Conservation (phyloP, 1,140 invertebrate genomes). For the Anoplolepis gracilipes region DNA sequence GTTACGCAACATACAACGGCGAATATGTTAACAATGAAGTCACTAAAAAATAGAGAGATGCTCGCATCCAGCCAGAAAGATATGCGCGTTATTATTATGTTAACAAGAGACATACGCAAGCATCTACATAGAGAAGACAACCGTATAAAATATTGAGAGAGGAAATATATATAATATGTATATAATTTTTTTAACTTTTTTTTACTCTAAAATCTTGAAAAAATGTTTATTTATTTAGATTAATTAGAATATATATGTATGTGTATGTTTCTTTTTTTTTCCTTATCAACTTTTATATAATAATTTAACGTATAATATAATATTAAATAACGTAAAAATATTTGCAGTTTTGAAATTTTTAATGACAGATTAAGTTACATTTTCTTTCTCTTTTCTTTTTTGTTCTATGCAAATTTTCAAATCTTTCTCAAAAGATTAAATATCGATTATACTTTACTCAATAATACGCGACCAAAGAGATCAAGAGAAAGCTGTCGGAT, state of each 20-base stretch:
- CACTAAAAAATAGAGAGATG: conserved; percentile 36
- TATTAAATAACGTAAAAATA: neutral
- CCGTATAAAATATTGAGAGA: neutral
- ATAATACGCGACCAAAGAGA: neutral
- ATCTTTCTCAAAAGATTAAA: neutral
- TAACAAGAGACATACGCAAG: neutral
- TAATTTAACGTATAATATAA: no score
- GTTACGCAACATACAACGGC: conserved; percentile 27
- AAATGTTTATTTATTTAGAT: neutral
- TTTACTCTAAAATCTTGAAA: neutral
- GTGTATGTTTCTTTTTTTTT: no score
- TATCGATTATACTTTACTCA: neutral
- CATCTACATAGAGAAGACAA: neutral
- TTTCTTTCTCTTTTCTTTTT: neutral
- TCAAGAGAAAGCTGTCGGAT: neutral
- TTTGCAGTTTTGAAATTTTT: neutral
- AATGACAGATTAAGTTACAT: neutral
- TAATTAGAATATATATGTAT: no score
- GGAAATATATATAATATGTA: no score
- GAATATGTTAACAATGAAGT: conserved; percentile 54
- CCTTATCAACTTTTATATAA: no score
- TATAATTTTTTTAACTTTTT: neutral
- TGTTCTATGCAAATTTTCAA: neutral
- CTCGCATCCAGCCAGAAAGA: conserved; percentile 7
- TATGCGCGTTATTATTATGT: neutral